Conservation (phyloP, 2,797 vertebrate species). For the Poeciliopsis turneri region DNA sequence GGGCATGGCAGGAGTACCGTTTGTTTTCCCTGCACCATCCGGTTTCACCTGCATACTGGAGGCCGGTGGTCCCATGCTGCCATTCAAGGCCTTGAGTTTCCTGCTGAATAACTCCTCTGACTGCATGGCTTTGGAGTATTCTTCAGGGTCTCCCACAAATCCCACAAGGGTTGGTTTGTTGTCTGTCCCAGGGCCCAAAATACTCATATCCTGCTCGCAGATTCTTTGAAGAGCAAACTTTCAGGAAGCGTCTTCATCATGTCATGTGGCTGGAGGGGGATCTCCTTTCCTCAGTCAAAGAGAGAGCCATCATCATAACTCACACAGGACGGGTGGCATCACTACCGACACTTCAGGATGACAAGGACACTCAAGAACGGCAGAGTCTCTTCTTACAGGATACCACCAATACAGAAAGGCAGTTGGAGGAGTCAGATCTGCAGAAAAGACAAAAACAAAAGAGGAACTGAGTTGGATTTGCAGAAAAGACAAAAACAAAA, state of each 20-base stretch:
- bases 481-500: constrained; percentile 39
- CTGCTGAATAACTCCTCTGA: constrained; percentile 93
- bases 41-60: constrained; percentile 81
- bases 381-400: constrained; percentile 68
- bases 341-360: constrained; percentile 67
- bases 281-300: constrained; percentile 63
- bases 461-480: constrained; percentile 60
- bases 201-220: constrained; percentile 85
- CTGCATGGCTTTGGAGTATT: constrained; percentile 89
- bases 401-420: constrained; percentile 65
- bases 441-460: constrained; percentile 39
- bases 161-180: constrained; percentile 85
- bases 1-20: constrained; percentile 91
- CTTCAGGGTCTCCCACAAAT: constrained; percentile 83
- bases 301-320: constrained; percentile 73
- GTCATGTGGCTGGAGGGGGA: constrained; percentile 72
- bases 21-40: constrained; percentile 86
- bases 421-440: constrained; percentile 71
- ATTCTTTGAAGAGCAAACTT: constrained; percentile 70
- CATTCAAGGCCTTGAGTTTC: constrained; percentile 92
- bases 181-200: constrained; percentile 84
- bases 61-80: constrained; percentile 86
- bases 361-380: constrained; percentile 67
- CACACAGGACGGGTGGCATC: constrained; percentile 57
- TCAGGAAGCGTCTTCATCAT: constrained; percentile 71